Base-by-base conservation (phyloP, 1,140 invertebrate species). In the Eriocheir sinensis region DNA sequence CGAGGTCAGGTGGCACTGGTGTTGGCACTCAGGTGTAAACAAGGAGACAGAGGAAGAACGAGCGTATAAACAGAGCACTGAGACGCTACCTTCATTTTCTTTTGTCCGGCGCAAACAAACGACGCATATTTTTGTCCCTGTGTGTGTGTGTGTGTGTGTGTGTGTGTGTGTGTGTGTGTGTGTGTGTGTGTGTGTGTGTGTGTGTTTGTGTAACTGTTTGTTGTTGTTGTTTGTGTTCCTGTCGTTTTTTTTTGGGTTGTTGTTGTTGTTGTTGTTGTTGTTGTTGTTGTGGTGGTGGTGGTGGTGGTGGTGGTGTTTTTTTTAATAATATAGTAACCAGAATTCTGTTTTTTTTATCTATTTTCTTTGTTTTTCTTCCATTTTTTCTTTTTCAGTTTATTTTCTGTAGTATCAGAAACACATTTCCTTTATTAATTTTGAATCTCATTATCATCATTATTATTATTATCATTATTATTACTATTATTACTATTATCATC, bases 401-500 rank as follows among this genome's bases (percentile, higher is more conserved):
- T 21, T 4, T 6, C 4, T 48, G 60, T 72, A n/a, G 6, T n/a
- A 72, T 1, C 8, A 8, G 4, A 15, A 72, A n/a, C 27, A n/a
- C n/a, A n/a, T n/a, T n/a, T n/a, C n/a, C n/a, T n/a, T n/a, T n/a
- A n/a, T n/a, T n/a, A n/a, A n/a, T n/a, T n/a, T n/a, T 81, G 12
- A 72, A 12, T 72, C 12, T 72, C 27, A 72, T 72, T 72, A 72
- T 72, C 27, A 72, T 72, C 27, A 72, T 72, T 72, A 72, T 72
- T 72, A 72, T 72, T 72, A 72, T 72, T 72, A 72, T 72, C 27
- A 72, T 72, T 72, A 72, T 72, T 72, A 72, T 72, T 72, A 27
- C 27, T 72, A 72, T 72, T 12, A 72, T 72, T 72, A 72, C 53
- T 72, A 72, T 72, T 72, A 72, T 72, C 27, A 72, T 12, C 27